Conservation (phyloP, 2,113 vertebrate species). For the Dryoscopus gambensis region DNA sequence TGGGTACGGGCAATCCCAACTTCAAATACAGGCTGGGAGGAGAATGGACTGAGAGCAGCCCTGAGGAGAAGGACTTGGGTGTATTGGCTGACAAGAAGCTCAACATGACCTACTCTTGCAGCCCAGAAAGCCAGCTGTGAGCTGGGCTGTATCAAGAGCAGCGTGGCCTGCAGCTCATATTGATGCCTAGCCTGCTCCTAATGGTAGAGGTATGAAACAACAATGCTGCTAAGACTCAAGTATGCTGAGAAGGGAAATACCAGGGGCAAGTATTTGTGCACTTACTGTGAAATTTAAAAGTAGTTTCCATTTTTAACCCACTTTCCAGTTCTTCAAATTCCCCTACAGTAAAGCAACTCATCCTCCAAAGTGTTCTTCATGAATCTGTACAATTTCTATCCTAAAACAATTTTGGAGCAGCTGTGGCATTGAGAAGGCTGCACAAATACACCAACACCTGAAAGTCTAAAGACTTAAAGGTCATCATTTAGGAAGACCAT, state of each 20-base stretch:
- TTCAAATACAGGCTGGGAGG: not conserved
- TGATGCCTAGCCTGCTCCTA: not conserved
- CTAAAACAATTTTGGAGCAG: not conserved
- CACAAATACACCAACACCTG: not conserved
- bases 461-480: not conserved
- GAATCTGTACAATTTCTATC: not conserved
- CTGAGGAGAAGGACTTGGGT: not conserved
- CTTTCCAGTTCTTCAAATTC: not conserved
- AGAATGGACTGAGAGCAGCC: not conserved
- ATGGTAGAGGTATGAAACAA: not conserved
- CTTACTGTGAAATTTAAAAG: not conserved
- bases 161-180: not conserved
- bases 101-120: not conserved
- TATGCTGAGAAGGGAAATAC: not conserved
- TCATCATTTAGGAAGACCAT: not conserved
- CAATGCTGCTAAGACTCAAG: not conserved
- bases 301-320: not conserved
- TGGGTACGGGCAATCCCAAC: not conserved
- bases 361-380: not conserved
- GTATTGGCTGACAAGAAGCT: not conserved
- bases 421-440: not conserved
- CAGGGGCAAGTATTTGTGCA: not conserved
- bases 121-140: not conserved
- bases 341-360: not conserved
- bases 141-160: not conserved